Percentiles rank a stretch among this genome's conserved stretches.
Evolutionary conservation across 2,113 vertebrate genomes (phyloP).

Genomic region (Crotalus tigris): DNA sequence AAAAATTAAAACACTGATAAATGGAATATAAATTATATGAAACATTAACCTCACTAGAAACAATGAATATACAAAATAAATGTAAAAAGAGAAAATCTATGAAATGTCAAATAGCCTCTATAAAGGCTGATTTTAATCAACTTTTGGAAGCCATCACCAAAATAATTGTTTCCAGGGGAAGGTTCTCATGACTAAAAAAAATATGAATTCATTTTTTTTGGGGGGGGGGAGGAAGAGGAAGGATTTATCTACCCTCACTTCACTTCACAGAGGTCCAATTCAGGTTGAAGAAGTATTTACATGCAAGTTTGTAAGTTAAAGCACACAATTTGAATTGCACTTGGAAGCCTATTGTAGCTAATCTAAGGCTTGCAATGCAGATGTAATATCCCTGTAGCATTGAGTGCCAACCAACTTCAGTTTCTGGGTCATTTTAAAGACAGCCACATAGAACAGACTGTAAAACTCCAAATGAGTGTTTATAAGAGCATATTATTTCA

Average conservation of each 20-base stretch:
- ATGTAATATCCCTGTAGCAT: too few species aligned
- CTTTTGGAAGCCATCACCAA: too few species aligned
- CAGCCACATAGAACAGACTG: not conserved
- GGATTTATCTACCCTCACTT: not conserved
- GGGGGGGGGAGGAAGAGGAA: not conserved
- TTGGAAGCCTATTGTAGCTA: not conserved
- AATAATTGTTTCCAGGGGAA: too few species aligned
- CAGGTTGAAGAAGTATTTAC: not conserved
- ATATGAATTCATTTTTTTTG: not conserved
- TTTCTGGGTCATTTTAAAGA: not conserved
- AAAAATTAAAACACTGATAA: too few species aligned
- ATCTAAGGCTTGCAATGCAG: not conserved
- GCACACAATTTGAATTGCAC: not conserved
- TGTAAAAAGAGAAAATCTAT: too few species aligned
- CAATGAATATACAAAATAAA: too few species aligned
- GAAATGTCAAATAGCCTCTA: too few species aligned
- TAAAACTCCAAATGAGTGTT: not conserved
- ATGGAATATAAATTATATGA: too few species aligned
- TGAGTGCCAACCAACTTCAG: not conserved
- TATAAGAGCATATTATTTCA: not conserved
- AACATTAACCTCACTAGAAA: too few species aligned
- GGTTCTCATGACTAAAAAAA: too few species aligned
- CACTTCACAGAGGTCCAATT: not conserved
- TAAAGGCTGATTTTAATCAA: too few species aligned
- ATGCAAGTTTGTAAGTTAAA: not conserved